Evolutionary conservation across 2,797 vertebrate genomes (phyloP), one percentile per base, ranked within the genome.

Genomic region (Fundulus diaphanus): DNA sequence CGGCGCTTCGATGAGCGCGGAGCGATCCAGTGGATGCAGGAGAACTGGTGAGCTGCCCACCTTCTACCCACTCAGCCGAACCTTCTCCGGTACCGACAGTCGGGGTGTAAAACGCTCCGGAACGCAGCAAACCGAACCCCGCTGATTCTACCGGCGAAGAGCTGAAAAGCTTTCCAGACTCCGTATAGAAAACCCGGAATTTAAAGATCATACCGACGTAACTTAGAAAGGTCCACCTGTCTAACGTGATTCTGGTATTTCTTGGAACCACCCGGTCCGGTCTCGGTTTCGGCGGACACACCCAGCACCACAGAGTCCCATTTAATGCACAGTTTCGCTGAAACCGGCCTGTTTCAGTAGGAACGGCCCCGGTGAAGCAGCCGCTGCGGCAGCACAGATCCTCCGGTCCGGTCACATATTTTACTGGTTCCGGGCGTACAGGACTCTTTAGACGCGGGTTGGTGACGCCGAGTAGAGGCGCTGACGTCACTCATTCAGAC

Each of bases 11-110:
- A 96, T 68, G 89, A 94, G 67, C 59, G 90, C 13, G 79, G 59
- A 20, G 94, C 92, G 46, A 56, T 94, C 0, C 59, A 57, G 11
- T 95, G 94, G 96, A 92, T 96, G 94, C 91, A 93, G 68, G 88
- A 90, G 0, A 94, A 97, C 92, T 97, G 96, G 96, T 97, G 16
- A 88, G 87, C 44, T 49, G 59, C 59, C 22, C 31, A 18, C 15
- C 57, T 61, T 27, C 57, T 61, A 18, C 57, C 56, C 13, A n/a
- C 13, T 20, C 13, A 18, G n/a, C 49, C 49, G 7, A 51, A 22
- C 49, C 5, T 20, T 20, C 48, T 49, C 48, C 5, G 48, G 16
- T 49, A 49, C 18, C 16, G 48, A 49, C 48, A 49, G 12, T 42
- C 15, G 3, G 48, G 15, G 3, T 18, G 18, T 22, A 18, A 59